Evolutionary conservation across 2,888 invertebrate genomes (phyloP).

Genomic region (Agrochola circellaris): DNA sequence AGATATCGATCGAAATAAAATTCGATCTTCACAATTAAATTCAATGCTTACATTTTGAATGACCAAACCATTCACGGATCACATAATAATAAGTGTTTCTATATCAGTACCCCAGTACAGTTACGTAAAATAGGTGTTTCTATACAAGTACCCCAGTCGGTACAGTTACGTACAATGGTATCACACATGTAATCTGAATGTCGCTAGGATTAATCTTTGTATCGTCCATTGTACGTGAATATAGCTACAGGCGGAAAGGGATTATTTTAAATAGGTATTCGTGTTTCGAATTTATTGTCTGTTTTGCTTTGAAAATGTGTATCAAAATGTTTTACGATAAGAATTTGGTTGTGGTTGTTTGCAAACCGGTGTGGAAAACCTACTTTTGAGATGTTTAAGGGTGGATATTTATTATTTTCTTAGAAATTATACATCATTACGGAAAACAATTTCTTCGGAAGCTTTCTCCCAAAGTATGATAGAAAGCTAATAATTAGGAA

Average conservation of each 20-base stretch:
- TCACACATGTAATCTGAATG: conserved; percentile 75
- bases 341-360: not conserved
- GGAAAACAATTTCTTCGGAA: not conserved
- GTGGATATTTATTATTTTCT: not conserved
- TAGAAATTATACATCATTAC: not conserved
- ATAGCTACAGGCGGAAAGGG: conserved; percentile 45
- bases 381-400: too few relatives aligned
- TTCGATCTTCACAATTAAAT: conserved; percentile 20
- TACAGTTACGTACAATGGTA: conserved; percentile 57
- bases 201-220: conserved; percentile 72
- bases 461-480: not conserved
- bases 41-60: conserved; percentile 1
- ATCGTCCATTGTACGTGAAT: conserved; percentile 55
- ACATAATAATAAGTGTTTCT: conserved; percentile 30
- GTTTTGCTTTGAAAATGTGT: not conserved
- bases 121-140: conserved; percentile 39
- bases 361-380: not conserved
- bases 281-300: conserved; percentile 21
- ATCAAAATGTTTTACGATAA: conserved; percentile 8
- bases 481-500: not conserved
- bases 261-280: conserved; percentile 65
- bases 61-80: conserved; percentile 10
- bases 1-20: conserved; percentile 16
- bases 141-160: conserved; percentile 11
- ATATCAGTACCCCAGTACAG: conserved; percentile 23